Base-by-base conservation (phyloP, 1,140 invertebrate genomes). In the Micrasema minimum region DNA sequence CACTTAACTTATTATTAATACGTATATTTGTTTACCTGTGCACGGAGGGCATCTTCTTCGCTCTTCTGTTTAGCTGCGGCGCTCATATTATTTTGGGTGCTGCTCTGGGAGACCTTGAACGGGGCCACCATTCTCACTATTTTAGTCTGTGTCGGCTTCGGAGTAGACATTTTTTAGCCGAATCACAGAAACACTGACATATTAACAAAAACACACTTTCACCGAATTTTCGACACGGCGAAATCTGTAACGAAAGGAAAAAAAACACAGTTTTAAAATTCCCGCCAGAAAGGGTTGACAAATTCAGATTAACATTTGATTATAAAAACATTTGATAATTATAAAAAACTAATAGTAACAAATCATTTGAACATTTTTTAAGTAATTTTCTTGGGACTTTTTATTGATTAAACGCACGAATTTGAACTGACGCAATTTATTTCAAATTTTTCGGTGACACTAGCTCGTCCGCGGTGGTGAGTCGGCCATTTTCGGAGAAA, bases 401-500 rank as follows among this genome's bases (percentile, higher is more conserved):
- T 22, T 3, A 10, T 3, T 5, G 2, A 22, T 51, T 18, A 18
- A 11, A 6, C 16, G 7, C 20, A 11, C 10, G 11, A 22, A 22
- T 10, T 51, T n/a, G 5, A 20, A 14, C 41, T 48, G 41, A 65
- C 61, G 61, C 45, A 65, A 65, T 65, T 16, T 53, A 57, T 38
- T 59, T 59, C 5, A 45, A 43, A 37, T 2, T 22, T 14, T 20
- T 22, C 45, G 45, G 37, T 61, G 38, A 50, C 67, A 53, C 66
- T 69, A 69, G 79, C 75, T 83, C 80, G 82, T 81, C 80, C 78
- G 78, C 80, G 82, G 82, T 84, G 81, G 81, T 83, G 79, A 79
- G 81, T 83, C 83, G 80, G 83, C 83, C 83, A 84, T 84, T 83
- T 83, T 79, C 80, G 80, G 67, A 81, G 79, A 81, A 80, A 82